Conservation (phyloP, 2,888 invertebrate species). For the Pristionchus arcanus region DNA sequence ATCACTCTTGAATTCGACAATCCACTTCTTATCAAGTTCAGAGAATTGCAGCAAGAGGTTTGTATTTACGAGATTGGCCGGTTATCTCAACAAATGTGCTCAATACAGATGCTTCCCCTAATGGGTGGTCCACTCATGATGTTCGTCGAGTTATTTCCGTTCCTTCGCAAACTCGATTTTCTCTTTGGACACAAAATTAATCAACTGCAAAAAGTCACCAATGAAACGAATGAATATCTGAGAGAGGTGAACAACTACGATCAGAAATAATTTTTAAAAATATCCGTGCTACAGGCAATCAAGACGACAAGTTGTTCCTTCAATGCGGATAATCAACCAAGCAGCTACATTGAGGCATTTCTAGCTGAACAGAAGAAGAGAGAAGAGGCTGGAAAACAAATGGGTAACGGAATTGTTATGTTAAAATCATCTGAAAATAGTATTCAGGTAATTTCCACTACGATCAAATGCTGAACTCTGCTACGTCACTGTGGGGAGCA, state of each 20-base stretch:
- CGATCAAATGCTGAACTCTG: neutral
- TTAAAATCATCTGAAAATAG: neutral
- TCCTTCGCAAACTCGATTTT: neutral
- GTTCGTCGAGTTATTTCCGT: neutral
- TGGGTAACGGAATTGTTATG: neutral
- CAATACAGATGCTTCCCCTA: neutral
- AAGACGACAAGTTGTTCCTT: neutral
- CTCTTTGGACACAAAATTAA: neutral
- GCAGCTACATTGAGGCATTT: conserved; percentile 28
- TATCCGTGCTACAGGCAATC: conserved; percentile 11
- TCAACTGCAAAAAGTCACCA: neutral
- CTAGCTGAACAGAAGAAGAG: conserved; percentile 11
- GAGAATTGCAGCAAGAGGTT: conserved; percentile 41
- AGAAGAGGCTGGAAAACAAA: neutral
- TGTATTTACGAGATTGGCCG: too few species aligned
- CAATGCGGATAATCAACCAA: conserved; percentile 29
- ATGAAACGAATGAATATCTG: neutral
- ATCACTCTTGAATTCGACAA: conserved; percentile 23
- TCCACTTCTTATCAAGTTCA: conserved; percentile 19
- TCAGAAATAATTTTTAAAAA: neutral
- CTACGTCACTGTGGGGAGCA: neutral
- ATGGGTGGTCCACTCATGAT: conserved; percentile 21
- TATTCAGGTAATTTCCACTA: conserved; percentile 17
- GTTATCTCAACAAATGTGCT: neutral
- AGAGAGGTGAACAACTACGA: neutral